phyloP scores from a whole-genome alignment of 2,113 vertebrate genomes.

The Hippocampus zosterae region DNA sequence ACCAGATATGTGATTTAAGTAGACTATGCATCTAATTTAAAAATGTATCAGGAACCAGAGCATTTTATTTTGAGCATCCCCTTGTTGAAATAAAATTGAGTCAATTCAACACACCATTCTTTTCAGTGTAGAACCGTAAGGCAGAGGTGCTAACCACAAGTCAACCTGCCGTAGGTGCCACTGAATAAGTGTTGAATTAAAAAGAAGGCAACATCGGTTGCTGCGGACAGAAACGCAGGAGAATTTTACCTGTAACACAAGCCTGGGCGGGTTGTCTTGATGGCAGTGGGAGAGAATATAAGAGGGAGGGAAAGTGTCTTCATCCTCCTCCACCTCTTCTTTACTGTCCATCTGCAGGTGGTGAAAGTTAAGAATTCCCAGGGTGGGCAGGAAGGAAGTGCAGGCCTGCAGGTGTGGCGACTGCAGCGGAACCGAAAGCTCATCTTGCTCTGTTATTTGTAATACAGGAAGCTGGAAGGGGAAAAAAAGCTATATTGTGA shows the following conservation, averaged over 20 bases:
- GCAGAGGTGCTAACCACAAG: no score
- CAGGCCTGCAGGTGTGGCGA: conserved; percentile 56
- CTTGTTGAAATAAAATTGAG: no score
- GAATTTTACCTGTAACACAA: conserved; percentile 21
- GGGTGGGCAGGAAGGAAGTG: conserved; percentile 65
- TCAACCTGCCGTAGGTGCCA: no score
- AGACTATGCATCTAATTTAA: no score
- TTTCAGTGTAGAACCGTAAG: no score
- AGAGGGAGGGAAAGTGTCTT: conserved; percentile 29
- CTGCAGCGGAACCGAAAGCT: conserved; percentile 20
- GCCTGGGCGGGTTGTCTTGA: conserved; percentile 40
- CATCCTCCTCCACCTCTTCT: conserved; percentile 2
- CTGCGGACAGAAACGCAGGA: not conserved
- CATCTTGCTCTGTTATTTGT: conserved; percentile 57
- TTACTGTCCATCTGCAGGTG: conserved; percentile 53
- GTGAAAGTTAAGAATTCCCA: conserved; percentile 69
- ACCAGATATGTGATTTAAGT: no score
- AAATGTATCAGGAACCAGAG: no score
- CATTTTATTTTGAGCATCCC: no score
- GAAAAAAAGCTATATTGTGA: conserved; percentile 16
- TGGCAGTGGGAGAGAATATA: conserved; percentile 34
- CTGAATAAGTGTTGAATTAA: no score
- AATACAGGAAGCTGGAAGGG: conserved; percentile 33
- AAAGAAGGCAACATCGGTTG: no score
- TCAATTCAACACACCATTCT: no score